Evolutionary conservation across 2,888 invertebrate genomes (phyloP), one percentile per base, ranked within the genome.

Genomic region (Colostygia pectinataria): DNA sequence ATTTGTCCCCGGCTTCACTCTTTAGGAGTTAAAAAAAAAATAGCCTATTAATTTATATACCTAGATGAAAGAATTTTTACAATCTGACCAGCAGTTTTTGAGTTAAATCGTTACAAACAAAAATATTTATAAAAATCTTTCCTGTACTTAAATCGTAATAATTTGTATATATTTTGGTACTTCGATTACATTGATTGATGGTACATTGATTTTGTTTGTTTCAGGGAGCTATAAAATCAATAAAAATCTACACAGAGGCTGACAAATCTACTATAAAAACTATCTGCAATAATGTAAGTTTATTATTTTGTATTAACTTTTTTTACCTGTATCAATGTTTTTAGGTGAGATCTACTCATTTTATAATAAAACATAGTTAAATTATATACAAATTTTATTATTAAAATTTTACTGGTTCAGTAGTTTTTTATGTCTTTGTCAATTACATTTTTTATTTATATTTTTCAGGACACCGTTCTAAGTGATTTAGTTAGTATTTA

Each of bases 401-500:
- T 2, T 5, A 20, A 1, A 20, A 20, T 4, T 4, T 15, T 15
- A 15, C 4, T 47, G 36, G 28, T 53, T 10, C 12, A 4, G 4
- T 34, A 4, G 8, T 20, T 20, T 32, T 25, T 10, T 13, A 9
- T 32, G 24, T 38, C 0, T 24, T 15, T 3, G 15, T 20, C 6
- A 20, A 18, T 31, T n/a, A 18, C n/a, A 42, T 24, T 10, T 31
- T 43, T 47, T 52, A 49, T 61, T 61, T 61, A 66, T 74, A 48
- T 71, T 61, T 84, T 85, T 57, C 79, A 83, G 83, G 75, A 52
- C 49, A 58, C 64, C 56, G 42, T 49, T 59, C 68, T 80, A 37
- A 65, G 66, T 27, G 69, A 63, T 48, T 76, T 73, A 71, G 83
- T 85, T 80, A 82, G 83, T 84, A 76, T 72, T 49, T 33, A 18